Evolutionary conservation across 1,140 invertebrate species (phyloP), one percentile per base, ranked within the genome.

Genomic region (Hyposmocoma kahamanoa): DNA sequence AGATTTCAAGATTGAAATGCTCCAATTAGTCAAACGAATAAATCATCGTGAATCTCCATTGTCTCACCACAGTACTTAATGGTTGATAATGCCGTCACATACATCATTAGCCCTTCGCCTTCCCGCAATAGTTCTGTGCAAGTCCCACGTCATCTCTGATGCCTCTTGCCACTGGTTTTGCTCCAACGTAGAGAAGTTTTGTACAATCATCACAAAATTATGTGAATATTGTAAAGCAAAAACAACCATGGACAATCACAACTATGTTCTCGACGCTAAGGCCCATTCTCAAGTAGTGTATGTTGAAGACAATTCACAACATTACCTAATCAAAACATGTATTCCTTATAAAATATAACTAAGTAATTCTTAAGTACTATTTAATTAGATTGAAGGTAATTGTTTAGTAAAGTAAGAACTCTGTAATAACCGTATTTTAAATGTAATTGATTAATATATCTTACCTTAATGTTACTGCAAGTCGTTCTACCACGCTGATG

Each of bases 1-100:
- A 1, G 34, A 38, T 38, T 47, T 47, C 26, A 38, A 47, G 34
- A 39, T 47, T 47, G 45, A 39, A 38, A 38, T 47, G 45, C 45
- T 47, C 8, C 32, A 47, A 47, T 47, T 38, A 22, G 45, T 47
- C 32, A 47, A 47, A 47, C 22, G 42, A 44, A 44, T 44, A 5
- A 43, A 10, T 28, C 15, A 44, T 44, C 26, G 42, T 24, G 42
- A 43, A 44, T 44, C 22, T 44, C 22, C 24, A 44, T 28, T 28
- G 26, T 44, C 24, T 44, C 42, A 26, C 22, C 42, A 13, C 42
- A 28, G 18, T 26, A 44, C 18, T 17, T 44, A 44, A 20, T 30
- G 9, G 22, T 30, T 44, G 22, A 20, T n/a, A 44, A 44, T 32
- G 11, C 26, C 30, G 42, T 11, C 26, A 20, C 22, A 15, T 44